phyloP scores from a whole-genome alignment of 2,113 vertebrate genomes.

The Malaclemys terrapin region DNA sequence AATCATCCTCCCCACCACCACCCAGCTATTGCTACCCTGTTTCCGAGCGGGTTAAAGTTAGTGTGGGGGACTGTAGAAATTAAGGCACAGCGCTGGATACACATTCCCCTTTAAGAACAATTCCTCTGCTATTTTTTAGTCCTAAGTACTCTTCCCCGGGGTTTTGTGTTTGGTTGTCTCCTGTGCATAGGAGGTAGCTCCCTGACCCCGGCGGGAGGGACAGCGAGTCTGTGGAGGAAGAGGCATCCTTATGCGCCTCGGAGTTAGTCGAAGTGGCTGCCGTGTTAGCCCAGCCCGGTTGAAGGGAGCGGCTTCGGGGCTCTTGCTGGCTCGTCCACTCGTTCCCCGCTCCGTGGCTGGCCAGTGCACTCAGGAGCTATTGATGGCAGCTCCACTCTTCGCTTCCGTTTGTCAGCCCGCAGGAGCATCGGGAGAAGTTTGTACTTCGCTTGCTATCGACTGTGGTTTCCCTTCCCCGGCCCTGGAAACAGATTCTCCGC shows the following conservation, averaged over 20 bases:
- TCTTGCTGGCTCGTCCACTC: neutral
- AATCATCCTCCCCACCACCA: no score
- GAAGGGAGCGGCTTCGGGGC: no score
- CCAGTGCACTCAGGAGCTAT: neutral
- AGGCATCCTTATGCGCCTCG: neutral
- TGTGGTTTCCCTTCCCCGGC: neutral
- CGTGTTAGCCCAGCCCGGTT: no score
- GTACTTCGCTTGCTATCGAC: neutral
- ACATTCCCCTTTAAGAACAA: neutral
- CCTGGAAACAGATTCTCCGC: no score
- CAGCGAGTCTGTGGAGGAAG: neutral
- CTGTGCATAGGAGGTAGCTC: neutral
- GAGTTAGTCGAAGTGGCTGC: no score
- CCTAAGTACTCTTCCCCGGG: no score
- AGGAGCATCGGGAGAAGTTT: neutral
- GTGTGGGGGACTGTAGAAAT: neutral
- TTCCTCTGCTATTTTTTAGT: neutral
- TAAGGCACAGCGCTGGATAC: neutral
- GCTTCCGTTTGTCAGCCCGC: no score
- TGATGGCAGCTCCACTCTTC: neutral
- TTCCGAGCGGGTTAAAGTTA: neutral
- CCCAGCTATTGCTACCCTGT: neutral
- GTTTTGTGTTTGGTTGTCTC: neutral
- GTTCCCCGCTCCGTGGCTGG: no score
- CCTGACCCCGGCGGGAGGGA: neutral